These are phyloP conservation scores for Melipona beecheii DNA, from an alignment of 2,888 invertebrate species.

Conservation along the genomic window DNA sequence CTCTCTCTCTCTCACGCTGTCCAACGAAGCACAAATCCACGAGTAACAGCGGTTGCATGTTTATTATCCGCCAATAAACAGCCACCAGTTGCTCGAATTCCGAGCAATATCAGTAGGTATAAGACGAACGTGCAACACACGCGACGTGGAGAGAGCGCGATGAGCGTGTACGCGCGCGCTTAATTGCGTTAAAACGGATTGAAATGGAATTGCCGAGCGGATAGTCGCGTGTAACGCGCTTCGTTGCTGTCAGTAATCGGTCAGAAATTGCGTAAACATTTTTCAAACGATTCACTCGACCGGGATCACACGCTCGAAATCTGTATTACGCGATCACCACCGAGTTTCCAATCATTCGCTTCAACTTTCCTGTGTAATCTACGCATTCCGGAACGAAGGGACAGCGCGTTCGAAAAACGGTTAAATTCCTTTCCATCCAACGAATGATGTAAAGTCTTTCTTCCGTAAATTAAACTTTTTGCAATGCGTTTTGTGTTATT, in stretches of 20 bases:
- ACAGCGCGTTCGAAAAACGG: too few species aligned
- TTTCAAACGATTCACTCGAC: conserved; percentile 17
- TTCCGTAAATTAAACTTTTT: too few species aligned
- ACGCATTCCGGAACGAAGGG: too few species aligned
- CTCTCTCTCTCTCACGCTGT: conserved; percentile 30
- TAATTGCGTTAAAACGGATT: conserved; percentile 73
- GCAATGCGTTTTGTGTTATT: too few species aligned
- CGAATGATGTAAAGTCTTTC: too few species aligned
- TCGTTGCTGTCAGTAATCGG: conserved; percentile 65
- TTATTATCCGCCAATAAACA: conserved; percentile 38
- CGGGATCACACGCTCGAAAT: conserved; percentile 11
- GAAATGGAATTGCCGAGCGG: conserved; percentile 69
- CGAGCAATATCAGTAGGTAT: conserved; percentile 24
- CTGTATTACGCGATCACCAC: conserved; percentile 2
- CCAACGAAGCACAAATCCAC: conserved; percentile 13
- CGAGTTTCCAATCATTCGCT: background rate
- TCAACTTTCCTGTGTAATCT: too few species aligned
- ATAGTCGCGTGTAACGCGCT: conserved; percentile 60
- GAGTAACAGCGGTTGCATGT: conserved; percentile 29
- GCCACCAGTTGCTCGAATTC: conserved; percentile 45
- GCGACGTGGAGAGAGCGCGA: conserved; percentile 45
- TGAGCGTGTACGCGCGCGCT: conserved; percentile 53
- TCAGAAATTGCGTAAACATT: conserved; percentile 56
- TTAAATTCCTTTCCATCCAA: too few species aligned
- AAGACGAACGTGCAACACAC: conserved; percentile 47